phyloP scores from a whole-genome alignment of 92 coral and sea anemone species.

The Siderastrea siderea region DNA sequence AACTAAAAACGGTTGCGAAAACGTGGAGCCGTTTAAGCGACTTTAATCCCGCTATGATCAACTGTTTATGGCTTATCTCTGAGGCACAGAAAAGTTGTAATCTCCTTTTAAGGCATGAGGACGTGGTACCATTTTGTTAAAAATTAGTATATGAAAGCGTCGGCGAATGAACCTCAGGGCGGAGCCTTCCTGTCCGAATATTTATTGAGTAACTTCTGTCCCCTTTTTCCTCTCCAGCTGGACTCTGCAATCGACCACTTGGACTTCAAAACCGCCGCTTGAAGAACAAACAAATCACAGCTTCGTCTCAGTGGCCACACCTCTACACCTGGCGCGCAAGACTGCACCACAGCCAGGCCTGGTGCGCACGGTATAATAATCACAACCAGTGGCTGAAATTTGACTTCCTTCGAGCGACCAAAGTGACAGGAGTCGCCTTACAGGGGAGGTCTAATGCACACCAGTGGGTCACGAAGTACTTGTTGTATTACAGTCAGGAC shows the following conservation, averaged over 20 bases:
- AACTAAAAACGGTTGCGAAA: no score
- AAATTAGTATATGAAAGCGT: no score
- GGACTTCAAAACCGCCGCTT: constrained; percentile 36
- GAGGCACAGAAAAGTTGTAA: no score
- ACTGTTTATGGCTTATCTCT: no score
- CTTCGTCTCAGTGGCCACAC: constrained; percentile 38
- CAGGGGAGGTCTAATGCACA: constrained; percentile 60
- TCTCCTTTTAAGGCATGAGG: no score
- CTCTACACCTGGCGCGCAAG: constrained; percentile 50
- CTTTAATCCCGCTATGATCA: no score
- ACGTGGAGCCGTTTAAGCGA: no score
- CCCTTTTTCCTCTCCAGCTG: neutral
- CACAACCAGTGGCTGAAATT: constrained; percentile 75
- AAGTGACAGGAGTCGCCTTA: constrained; percentile 68
- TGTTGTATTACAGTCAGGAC: constrained; percentile 66
- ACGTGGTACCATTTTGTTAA: no score
- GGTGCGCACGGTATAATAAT: constrained; percentile 72
- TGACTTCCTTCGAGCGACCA: constrained; percentile 34
- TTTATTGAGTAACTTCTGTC: no score
- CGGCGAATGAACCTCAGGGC: no score
- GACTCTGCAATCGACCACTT: constrained; percentile 30
- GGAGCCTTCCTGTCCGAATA: no score
- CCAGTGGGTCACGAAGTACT: constrained; percentile 58
- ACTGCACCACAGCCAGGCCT: constrained; percentile 48
- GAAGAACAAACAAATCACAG: constrained; percentile 34